Conservation (phyloP, 2,797 vertebrate genomes). For the Gorsachius magnificus region DNA sequence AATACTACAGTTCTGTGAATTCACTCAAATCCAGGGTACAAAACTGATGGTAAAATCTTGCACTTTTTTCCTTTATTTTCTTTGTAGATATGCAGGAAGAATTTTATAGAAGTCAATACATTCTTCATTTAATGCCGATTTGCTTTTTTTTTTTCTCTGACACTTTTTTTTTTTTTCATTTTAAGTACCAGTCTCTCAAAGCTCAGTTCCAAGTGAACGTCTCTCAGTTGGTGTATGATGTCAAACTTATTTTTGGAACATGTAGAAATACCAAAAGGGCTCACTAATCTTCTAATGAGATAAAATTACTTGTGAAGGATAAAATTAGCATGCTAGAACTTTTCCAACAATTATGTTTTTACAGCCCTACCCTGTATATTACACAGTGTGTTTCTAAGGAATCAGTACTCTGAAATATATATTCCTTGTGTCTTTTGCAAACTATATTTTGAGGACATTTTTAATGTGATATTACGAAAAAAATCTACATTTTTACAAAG, state of each 20-base stretch:
- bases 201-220: neutral
- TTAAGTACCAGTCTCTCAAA: neutral
- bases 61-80: neutral
- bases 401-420: neutral
- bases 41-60: neutral
- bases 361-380: neutral
- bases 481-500: neutral
- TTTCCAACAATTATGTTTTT: constrained; percentile 30
- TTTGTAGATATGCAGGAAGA: neutral
- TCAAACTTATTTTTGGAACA: constrained; percentile 53
- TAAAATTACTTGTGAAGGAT: constrained; percentile 60
- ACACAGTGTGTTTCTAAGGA: neutral
- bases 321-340: constrained; percentile 35
- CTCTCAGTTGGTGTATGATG: constrained; percentile 3
- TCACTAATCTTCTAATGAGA: constrained; percentile 44
- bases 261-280: neutral
- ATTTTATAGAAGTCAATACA: neutral
- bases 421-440: neutral
- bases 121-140: neutral
- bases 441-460: neutral
- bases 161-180: neutral
- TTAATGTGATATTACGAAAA: neutral
- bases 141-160: neutral
- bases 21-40: neutral
- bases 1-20: neutral